Evolutionary conservation across 1,140 invertebrate genomes (phyloP).

Genomic region (Drosophila melanica): DNA sequence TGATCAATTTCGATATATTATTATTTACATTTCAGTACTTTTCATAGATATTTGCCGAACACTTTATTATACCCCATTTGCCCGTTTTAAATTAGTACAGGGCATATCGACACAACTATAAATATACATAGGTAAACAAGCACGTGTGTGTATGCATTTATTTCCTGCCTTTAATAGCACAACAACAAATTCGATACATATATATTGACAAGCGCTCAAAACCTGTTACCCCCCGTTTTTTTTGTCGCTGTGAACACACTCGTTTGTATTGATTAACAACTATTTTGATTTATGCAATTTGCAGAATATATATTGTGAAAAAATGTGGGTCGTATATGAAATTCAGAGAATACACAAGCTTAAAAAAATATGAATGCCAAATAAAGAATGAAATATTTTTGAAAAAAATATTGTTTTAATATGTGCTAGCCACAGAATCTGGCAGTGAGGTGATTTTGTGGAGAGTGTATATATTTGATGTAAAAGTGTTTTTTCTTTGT

Average conservation of each 20-base stretch:
- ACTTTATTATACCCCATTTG: too few species aligned
- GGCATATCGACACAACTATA: not conserved
- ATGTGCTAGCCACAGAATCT: not conserved
- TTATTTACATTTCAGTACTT: too few species aligned
- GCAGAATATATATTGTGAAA: not conserved
- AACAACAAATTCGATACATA: slow-evolving; percentile 4
- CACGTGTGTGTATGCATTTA: not conserved
- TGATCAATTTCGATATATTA: too few species aligned
- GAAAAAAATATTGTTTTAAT: slow-evolving; percentile 34
- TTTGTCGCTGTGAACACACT: slow-evolving; percentile 13
- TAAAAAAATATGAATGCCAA: slow-evolving; percentile 6
- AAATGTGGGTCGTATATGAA: slow-evolving; percentile 2
- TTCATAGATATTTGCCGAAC: too few species aligned
- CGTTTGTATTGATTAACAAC: slow-evolving; percentile 48
- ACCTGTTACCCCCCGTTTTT: slow-evolving; percentile 6
- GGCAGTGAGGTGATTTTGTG: not conserved
- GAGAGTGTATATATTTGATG: not conserved
- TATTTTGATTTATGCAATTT: slow-evolving; percentile 51
- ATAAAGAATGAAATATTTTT: slow-evolving; percentile 15
- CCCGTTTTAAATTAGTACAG: not conserved
- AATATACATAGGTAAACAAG: not conserved
- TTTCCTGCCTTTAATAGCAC: slow-evolving; percentile 5
- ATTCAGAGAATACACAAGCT: not conserved
- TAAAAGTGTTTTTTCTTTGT: not conserved
- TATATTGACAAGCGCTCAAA: slow-evolving; percentile 17